A percentile compares a stretch with the other conserved stretches of the same genome.
phyloP scores from a whole-genome alignment of 2,797 vertebrate genomes.

The Esox masquinongy region DNA sequence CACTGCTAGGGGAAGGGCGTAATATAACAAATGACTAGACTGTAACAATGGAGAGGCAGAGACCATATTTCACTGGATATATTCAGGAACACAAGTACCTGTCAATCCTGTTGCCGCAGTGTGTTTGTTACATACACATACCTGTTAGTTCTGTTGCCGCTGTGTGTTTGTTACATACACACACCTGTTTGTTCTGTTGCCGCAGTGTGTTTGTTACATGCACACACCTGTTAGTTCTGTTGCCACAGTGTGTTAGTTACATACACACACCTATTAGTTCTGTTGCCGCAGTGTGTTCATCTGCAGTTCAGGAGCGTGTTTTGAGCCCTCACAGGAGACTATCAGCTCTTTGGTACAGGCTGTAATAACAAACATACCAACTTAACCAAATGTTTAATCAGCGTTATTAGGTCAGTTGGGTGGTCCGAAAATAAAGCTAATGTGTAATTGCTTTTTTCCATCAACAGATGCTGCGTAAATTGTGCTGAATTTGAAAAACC shows the following conservation, averaged over 20 bases:
- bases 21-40: too few species aligned
- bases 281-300: constrained; percentile 52
- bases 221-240: neutral
- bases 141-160: neutral
- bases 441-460: too few species aligned
- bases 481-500: neutral
- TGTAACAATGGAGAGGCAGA: too few species aligned
- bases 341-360: neutral
- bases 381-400: constrained; percentile 11
- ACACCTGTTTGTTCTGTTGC: too few species aligned
- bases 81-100: neutral
- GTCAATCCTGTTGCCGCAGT: too few species aligned
- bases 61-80: too few species aligned
- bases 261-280: too few species aligned
- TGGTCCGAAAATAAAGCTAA: too few species aligned
- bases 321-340: constrained; percentile 45
- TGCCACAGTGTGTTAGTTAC: neutral
- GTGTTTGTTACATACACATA: neutral
- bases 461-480: neutral
- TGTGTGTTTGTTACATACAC: neutral
- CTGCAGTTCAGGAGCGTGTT: constrained; percentile 51
- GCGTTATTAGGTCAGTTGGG: neutral
- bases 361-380: constrained; percentile 38
- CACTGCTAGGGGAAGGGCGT: too few species aligned
- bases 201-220: neutral